Base-by-base conservation (phyloP, 2,113 vertebrate genomes). In the Gavialis gangeticus region DNA sequence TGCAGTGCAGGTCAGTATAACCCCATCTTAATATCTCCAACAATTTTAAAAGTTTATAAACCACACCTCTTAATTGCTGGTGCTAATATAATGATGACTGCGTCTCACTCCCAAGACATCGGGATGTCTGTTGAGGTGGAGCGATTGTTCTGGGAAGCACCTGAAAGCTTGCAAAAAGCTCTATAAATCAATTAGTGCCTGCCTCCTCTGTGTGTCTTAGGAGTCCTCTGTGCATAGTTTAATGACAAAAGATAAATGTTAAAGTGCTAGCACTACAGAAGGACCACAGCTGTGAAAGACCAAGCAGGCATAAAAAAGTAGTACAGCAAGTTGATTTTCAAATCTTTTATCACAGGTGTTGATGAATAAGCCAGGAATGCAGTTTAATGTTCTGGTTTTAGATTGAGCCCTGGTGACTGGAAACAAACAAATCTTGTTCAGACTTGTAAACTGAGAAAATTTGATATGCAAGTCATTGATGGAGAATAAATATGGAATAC, bases 61-160 rank as follows among this genome's bases (percentile, higher is more conserved):
- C 46, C 46, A n/a, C 3, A 3, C 76, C 27, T 25, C 25, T 34
- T 82, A 69, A 2, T 24, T 66, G 56, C 87, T 19, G 88, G 16
- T 79, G 63, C 79, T 79, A 67, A 19, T 1, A 19, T 19, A 0
- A 8, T 0, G 1, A 16, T 27, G 62, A 34, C 46, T 25, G 0
- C 1, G 83, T 62, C 79, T 63, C 80, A 3, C 67, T 57, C 4
- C 27, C 24, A 66, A 7, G 30, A 37, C 22, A 75, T 12, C 4
- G 59, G 58, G 76, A 55, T 15, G 8, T 5, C 63, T 64, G 69
- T 76, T 93, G 90, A 59, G 75, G 24, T 1, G 1, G 0, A 2
- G 25, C 0, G 14, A 56, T 0, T 24, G 4, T 58, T 34, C 0
- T 0, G 88, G 14, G 77, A 4, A 92, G 64, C 88, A 77, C 84